phyloP scores from a whole-genome alignment of 2,888 invertebrate species.

The Mantis religiosa region DNA sequence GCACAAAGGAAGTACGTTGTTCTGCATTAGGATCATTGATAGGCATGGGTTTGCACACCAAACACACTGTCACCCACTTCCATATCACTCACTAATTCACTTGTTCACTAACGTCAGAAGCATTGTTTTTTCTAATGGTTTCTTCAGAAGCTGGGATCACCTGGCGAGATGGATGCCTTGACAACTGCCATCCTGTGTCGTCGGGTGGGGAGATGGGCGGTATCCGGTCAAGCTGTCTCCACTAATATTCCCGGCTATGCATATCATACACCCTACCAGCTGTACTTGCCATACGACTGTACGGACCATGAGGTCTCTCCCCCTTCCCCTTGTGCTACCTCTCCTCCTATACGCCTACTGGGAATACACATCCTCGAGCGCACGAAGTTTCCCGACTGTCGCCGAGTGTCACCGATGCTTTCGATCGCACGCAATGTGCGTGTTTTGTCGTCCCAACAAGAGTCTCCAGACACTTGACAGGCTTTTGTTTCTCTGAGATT shows the following conservation, averaged over 20 bases:
- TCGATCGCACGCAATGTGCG: neutral
- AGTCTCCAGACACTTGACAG: neutral
- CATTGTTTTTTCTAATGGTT: neutral
- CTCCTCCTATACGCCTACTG: conserved; percentile 13
- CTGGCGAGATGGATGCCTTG: conserved; percentile 5
- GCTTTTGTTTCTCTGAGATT: neutral
- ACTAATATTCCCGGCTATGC: neutral
- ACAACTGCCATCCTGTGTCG: neutral
- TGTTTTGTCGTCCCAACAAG: neutral
- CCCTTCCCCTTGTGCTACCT: neutral
- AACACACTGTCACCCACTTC: neutral
- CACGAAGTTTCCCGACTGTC: conserved; percentile 6
- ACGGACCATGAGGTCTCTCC: conserved; percentile 1
- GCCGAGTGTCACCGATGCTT: conserved; percentile 1
- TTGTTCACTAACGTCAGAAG: neutral
- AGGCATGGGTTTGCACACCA: neutral
- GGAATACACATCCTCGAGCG: conserved; percentile 12
- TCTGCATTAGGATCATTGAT: conserved; percentile 30
- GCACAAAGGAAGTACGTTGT: conserved; percentile 19
- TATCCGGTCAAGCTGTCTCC: neutral
- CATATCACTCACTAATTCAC: neutral
- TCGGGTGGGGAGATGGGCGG: neutral
- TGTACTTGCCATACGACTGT: conserved; percentile 4
- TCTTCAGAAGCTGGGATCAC: neutral
- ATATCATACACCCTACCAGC: neutral